A percentile compares a stretch with the other conserved stretches of the same genome.
Conservation (phyloP, 1,140 invertebrate species). For the Asbolus verrucosus region DNA sequence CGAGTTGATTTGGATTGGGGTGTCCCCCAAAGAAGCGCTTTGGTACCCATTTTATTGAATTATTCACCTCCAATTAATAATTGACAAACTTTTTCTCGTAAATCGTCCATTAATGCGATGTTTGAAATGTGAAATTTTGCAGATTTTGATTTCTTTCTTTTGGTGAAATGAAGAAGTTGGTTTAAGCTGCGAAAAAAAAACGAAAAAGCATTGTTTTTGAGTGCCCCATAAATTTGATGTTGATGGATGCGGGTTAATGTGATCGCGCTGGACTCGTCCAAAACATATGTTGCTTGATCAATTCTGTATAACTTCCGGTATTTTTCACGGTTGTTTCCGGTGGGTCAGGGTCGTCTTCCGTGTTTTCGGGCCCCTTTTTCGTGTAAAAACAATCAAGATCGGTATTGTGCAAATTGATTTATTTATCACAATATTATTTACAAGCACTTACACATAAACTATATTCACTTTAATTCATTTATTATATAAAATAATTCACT, state of each 20-base stretch:
- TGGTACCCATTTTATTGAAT: too few species aligned
- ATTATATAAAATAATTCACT: slow-evolving; percentile 56
- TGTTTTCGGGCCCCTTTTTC: neutral
- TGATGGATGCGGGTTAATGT: neutral
- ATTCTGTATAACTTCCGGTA: neutral
- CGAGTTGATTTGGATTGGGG: neutral
- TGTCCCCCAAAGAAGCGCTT: too few species aligned
- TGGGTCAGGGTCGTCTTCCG: neutral
- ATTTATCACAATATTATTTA: slow-evolving; percentile 64
- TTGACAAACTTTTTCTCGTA: too few species aligned
- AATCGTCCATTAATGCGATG: too few species aligned
- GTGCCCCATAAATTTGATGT: too few species aligned
- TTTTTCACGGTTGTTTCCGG: neutral
- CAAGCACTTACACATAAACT: slow-evolving; percentile 63
- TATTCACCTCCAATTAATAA: too few species aligned
- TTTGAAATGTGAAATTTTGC: too few species aligned
- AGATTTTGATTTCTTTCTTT: too few species aligned
- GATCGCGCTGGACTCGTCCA: neutral
- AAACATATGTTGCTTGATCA: slow-evolving; percentile 41
- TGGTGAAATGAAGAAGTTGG: too few species aligned
- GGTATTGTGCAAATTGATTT: slow-evolving; percentile 62
- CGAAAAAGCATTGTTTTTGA: too few species aligned
- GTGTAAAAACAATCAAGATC: neutral
- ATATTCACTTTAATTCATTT: slow-evolving; percentile 57
- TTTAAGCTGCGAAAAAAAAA: too few species aligned